Percentiles rank a stretch among this genome's conserved stretches.
Conservation (phyloP, 1,140 invertebrate genomes). For the Tetragnatha versicolor region DNA sequence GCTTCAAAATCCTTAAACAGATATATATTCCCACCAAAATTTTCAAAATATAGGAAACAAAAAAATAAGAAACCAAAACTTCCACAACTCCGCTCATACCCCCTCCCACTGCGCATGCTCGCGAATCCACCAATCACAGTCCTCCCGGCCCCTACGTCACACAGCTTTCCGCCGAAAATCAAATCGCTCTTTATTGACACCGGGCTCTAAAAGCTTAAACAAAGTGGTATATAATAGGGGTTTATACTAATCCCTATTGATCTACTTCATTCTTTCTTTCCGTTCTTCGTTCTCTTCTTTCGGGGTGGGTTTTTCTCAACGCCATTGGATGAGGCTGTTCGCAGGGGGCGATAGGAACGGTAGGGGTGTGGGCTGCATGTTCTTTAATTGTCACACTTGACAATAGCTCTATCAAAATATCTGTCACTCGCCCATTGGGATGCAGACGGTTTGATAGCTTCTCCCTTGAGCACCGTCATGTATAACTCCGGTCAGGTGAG, state of each 20-base stretch:
- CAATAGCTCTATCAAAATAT: constrained; percentile 13
- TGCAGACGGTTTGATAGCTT: no score
- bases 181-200: constrained; percentile 53
- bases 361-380: not conserved
- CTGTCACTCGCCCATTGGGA: not conserved
- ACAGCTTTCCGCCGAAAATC: constrained; percentile 44
- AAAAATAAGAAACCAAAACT: not conserved
- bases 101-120: constrained; percentile 21
- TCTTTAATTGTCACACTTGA: constrained; percentile 33
- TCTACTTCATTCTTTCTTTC: constrained; percentile 48
- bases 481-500: no score
- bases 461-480: no score
- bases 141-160: constrained; percentile 20
- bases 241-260: constrained; percentile 54
- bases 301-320: not conserved
- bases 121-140: constrained; percentile 7
- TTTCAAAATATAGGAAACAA: not conserved
- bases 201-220: constrained; percentile 50
- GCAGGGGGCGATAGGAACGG: not conserved
- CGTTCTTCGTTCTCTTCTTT: not conserved
- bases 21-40: not conserved
- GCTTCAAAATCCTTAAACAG: not conserved
- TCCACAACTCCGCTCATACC: not conserved
- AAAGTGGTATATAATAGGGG: constrained; percentile 49
- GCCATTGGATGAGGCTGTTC: constrained; percentile 19